These are phyloP conservation scores for Xenus cinereus DNA, from an alignment of 2,113 vertebrate species.

Conservation along the genomic window DNA sequence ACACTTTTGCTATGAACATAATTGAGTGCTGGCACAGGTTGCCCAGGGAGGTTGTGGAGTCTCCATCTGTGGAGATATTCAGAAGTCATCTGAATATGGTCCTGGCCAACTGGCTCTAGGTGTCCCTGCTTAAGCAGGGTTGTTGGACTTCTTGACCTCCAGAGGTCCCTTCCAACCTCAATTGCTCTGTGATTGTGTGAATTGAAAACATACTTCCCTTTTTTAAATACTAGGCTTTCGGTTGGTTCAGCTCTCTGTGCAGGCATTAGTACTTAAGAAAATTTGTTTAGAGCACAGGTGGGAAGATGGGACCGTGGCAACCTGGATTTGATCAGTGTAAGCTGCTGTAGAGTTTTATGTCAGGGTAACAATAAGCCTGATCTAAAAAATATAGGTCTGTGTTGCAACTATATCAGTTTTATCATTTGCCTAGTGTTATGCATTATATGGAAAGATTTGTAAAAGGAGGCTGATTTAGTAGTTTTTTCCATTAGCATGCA, in stretches of 20 bases:
- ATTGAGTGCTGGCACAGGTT: background rate
- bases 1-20: background rate
- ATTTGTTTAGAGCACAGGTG: background rate
- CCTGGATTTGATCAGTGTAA: background rate
- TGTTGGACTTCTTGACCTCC: background rate
- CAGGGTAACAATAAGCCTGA: background rate
- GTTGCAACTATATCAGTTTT: background rate
- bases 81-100: rapidly evolving
- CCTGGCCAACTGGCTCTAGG: rapidly evolving
- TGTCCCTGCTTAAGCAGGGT: background rate
- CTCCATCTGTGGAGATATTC: background rate
- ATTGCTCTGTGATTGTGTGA: background rate
- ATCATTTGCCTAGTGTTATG: background rate
- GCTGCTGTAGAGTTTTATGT: background rate
- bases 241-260: background rate
- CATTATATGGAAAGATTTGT: background rate
- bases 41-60: background rate
- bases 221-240: background rate
- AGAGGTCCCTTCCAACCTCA: background rate
- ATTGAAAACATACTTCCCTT: background rate
- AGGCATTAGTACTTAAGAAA: background rate
- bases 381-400: background rate
- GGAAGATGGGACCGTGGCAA: background rate
- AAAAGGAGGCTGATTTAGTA: background rate
- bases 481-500: background rate